phyloP scores from a whole-genome alignment of 37 sponge, comb jelly and placozoan species.

The Diacarnus erythraeanus region DNA sequence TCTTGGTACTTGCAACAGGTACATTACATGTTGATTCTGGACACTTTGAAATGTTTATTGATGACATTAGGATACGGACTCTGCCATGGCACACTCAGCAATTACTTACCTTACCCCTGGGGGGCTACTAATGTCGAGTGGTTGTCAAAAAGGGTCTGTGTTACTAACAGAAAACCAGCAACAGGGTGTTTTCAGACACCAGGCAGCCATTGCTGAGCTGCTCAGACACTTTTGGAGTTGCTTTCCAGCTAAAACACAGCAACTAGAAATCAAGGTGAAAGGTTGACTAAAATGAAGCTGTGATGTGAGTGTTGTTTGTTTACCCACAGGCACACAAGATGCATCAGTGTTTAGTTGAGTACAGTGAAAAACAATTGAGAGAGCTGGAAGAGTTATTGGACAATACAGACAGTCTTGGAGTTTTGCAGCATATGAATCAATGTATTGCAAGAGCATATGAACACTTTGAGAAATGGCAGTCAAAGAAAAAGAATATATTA shows the following conservation, averaged over 20 bases:
- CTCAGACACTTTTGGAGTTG: slow-evolving; percentile 93
- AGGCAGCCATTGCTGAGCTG: slow-evolving; percentile 72
- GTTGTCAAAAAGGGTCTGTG: not conserved
- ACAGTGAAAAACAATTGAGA: slow-evolving; percentile 8
- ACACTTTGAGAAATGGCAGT: not conserved
- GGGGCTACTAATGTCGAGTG: slow-evolving; percentile 33
- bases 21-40: not conserved
- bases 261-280: slow-evolving; percentile 78
- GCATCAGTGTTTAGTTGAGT: slow-evolving; percentile 23
- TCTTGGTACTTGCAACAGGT: slow-evolving; percentile 5
- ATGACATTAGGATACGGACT: slow-evolving; percentile 11
- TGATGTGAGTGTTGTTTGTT: not conserved
- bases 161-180: slow-evolving; percentile 12
- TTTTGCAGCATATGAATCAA: not conserved
- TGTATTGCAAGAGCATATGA: not conserved
- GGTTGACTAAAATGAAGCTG: not conserved
- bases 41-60: not conserved
- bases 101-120: slow-evolving; percentile 44
- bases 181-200: slow-evolving; percentile 51
- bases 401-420: not conserved
- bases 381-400: not conserved
- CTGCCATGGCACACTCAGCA: slow-evolving; percentile 27
- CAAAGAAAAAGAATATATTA: not conserved
- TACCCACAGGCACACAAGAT: slow-evolving; percentile 13
- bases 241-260: slow-evolving; percentile 66